Conservation (phyloP, 2,888 invertebrate species). For the Drosophila infuscata region DNA sequence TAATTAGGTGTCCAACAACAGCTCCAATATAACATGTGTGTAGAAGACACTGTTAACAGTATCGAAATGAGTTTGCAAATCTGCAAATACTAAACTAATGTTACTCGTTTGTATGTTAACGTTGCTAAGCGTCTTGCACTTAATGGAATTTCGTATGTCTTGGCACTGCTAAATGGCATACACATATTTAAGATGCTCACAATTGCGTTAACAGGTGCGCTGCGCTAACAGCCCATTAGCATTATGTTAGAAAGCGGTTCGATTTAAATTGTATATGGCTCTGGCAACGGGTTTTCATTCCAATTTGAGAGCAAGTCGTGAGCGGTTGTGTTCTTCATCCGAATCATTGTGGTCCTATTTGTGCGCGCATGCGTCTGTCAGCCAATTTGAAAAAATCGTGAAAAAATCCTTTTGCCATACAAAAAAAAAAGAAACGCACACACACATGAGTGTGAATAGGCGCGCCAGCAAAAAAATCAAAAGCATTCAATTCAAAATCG, state of each 20-base stretch:
- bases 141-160: neutral
- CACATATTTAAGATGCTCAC: constrained; percentile 1
- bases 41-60: neutral
- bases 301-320: constrained; percentile 82
- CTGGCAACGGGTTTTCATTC: constrained; percentile 75
- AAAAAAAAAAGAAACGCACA: constrained; percentile 33
- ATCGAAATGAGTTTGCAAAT: neutral
- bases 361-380: constrained; percentile 72
- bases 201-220: constrained; percentile 29
- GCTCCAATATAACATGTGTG: neutral
- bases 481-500: constrained; percentile 34
- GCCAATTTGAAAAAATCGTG: constrained; percentile 64
- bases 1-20: constrained; percentile 9
- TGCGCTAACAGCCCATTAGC: constrained; percentile 25
- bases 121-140: neutral
- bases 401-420: constrained; percentile 75
- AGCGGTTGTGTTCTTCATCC: constrained; percentile 69
- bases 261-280: constrained; percentile 57
- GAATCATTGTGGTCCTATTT: constrained; percentile 56
- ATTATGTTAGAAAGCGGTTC: constrained; percentile 43
- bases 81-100: neutral
- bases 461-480: constrained; percentile 35
- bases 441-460: constrained; percentile 38
- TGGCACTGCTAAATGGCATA: neutral
- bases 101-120: neutral